Evolutionary conservation across 2,888 invertebrate species (phyloP), one percentile per base, ranked within the genome.

Genomic region (Bellardia pandia): DNA sequence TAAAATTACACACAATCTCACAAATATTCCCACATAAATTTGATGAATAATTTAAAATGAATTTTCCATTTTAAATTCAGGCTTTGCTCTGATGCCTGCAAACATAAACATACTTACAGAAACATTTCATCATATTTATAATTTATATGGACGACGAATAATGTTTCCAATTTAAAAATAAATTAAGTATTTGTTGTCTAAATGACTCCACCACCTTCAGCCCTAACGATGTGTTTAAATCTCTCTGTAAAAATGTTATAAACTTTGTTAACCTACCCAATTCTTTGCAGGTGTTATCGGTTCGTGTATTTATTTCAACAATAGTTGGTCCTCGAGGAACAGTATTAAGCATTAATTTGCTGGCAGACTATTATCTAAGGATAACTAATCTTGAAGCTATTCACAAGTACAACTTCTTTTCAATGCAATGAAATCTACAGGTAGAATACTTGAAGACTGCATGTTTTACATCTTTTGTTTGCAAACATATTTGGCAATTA

Each of bases 1-100:
- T 30, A 60, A 72, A 83, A 66, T 42, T 56, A 58, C 42, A 60
- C 16, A 33, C 2, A 66, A 2, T 53, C 45, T 30, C 14, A 71
- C 56, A 14, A 23, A 42, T 11, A 42, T 68, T 68, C 30, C 9
- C 40, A 60, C 37, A 62, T 62, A 82, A 51, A 76, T 75, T 68
- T 60, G 60, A 82, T 82, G 82, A 75, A 66, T 58, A 69, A 68
- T 42, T 82, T 75, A 48, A 60, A 75, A 81, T 58, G 42, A 82
- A 76, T 83, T 83, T 83, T 53, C 51, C 8, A 62, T 62, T 71
- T 45, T 8, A 48, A 62, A 48, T 76, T 42, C 62, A 23, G 33
- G 23, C 11, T 69, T 23, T 37, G 45, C 23, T 53, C 58, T 45
- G 14, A 69, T 11, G 33, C 53, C 23, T 8, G 6, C 23, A 23